Conservation (phyloP, 2,888 invertebrate genomes). For the Catocala sponsa region DNA sequence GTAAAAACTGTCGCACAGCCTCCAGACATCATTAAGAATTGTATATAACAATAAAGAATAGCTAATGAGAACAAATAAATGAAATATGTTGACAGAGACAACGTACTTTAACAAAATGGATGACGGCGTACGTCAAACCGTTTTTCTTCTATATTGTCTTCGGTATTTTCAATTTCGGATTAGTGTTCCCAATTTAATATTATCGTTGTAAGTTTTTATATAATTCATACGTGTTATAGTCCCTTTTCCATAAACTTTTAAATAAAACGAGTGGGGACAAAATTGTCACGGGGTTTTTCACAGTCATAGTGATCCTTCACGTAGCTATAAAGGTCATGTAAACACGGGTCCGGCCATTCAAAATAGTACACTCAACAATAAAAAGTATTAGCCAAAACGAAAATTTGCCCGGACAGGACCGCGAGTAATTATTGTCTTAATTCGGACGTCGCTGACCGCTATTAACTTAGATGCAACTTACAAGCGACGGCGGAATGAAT, state of each 20-base stretch:
- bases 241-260: conserved; percentile 4
- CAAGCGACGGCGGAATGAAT: conserved; percentile 58
- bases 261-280: not conserved
- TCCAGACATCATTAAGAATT: conserved; percentile 38
- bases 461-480: conserved; percentile 58
- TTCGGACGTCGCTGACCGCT: conserved; percentile 81
- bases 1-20: conserved; percentile 40
- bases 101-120: conserved; percentile 29
- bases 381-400: conserved; percentile 84
- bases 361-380: conserved; percentile 65
- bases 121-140: conserved; percentile 21
- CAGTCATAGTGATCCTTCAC: conserved; percentile 28
- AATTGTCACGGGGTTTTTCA: conserved; percentile 14
- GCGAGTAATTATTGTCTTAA: conserved; percentile 86
- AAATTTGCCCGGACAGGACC: conserved; percentile 66
- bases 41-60: conserved; percentile 32
- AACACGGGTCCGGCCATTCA: conserved; percentile 57
- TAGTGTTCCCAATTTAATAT: not conserved
- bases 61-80: conserved; percentile 40
- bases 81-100: conserved; percentile 30
- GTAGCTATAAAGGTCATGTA: conserved; percentile 50
- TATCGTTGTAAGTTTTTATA: not conserved
- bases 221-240: not conserved
- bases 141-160: conserved; percentile 19
- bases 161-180: conserved; percentile 13